These are phyloP conservation scores for Melanophora roralis DNA, from an alignment of 2,888 invertebrate species.

Conservation along the genomic window DNA sequence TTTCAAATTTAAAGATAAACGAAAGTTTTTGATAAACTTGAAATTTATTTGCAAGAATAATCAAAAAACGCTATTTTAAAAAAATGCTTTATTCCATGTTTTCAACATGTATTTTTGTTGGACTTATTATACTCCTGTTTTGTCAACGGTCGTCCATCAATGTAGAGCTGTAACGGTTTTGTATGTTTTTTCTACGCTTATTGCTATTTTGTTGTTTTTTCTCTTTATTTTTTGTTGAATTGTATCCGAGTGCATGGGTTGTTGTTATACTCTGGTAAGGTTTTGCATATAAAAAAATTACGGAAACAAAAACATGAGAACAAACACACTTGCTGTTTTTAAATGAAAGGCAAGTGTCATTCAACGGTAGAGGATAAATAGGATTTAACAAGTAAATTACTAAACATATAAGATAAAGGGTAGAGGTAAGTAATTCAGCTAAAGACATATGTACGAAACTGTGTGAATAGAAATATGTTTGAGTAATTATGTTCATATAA, in stretches of 20 bases:
- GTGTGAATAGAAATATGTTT: too few species aligned
- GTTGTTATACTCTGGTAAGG: background rate
- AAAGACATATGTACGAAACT: background rate
- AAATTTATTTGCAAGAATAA: too few species aligned
- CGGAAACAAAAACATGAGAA: constrained; percentile 18
- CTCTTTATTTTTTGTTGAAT: background rate
- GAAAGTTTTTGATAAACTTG: too few species aligned
- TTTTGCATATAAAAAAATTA: background rate
- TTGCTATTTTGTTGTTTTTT: too few species aligned
- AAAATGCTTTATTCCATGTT: too few species aligned
- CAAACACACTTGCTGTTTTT: constrained; percentile 10
- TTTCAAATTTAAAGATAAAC: too few species aligned
- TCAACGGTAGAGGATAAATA: constrained; percentile 17
- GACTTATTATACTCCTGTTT: too few species aligned
- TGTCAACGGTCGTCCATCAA: background rate
- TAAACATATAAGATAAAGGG: background rate
- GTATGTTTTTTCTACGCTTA: background rate
- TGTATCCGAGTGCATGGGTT: background rate
- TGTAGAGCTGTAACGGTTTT: background rate
- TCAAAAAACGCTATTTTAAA: too few species aligned
- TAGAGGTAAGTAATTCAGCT: constrained; percentile 2
- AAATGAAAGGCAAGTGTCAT: constrained; percentile 31
- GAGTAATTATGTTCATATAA: too few species aligned
- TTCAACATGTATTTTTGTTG: too few species aligned
- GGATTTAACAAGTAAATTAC: background rate